Base-by-base conservation (phyloP, 2,113 vertebrate genomes). In the Dermatemys mawii region DNA sequence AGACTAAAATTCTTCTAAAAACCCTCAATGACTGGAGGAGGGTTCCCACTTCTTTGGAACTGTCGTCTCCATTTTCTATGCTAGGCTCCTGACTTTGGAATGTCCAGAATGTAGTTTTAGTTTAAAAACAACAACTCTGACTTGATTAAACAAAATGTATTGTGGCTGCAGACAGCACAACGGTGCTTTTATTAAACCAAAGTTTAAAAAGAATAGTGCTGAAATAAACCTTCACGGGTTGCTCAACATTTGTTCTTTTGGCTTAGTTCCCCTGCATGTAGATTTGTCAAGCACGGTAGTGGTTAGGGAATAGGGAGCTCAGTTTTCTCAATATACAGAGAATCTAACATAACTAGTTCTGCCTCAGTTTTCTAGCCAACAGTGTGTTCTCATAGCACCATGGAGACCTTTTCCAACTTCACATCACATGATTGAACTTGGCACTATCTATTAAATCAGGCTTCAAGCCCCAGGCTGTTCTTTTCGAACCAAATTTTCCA, bases 381-480 rank as follows among this genome's bases (percentile, higher is more conserved):
- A 29, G 14, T 79, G 26, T 89, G 93, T 96, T 81, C 86, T 94
- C 79, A 41, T 55, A 46, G 73, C 60, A 93, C 8, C 80, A 87
- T 90, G 41, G 63, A 96, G 83, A 91, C 49, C 86, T 81, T 96
- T 95, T 91, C 76, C 95, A 91, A 2, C 70, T 87, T 86, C 91
- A 79, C 70, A 89, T 87, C 86, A 96, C 91, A 70, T 91, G 86
- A 85, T 90, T 93, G 51, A 95, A 85, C 70, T 93, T 95, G 91
- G 86, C 48, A 83, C 4, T 94, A 81, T 85, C 91, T 94, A 92
- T 90, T 96, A 96, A 96, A 97, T 96, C 84, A 96, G 19, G 86
- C 92, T 95, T 97, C 84, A 95, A 96, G 63, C 82, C 83, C 89
- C 93, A 89, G 93, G 92, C 90, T 96, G 91, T 91, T 96, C 82